Base-by-base conservation (phyloP, 2,113 vertebrate species). In the Phyllopteryx taeniolatus region DNA sequence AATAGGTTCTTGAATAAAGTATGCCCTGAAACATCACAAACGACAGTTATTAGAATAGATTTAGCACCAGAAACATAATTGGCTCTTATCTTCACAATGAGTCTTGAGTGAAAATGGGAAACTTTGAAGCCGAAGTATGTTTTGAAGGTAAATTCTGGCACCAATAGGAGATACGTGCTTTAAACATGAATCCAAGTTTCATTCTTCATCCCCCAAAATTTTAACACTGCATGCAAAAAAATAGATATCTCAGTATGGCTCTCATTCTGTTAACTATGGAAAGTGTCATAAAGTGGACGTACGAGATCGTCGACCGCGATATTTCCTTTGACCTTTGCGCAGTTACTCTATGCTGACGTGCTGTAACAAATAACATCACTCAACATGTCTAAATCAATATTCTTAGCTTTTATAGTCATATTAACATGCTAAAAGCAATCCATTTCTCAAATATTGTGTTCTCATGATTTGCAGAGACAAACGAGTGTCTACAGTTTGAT, bases 401-500 rank as follows among this genome's bases (percentile, higher is more conserved):
- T 22, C 53, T 22, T 20, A 0, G 17, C 17, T 17, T 17, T 8
- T 17, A 20, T 19, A 14, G 49, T 51, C 17, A 8, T 4, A 17
- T 46, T 46, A 46, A 12, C 20, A 56, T 56, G n/a, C 31, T 22
- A 12, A 56, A 56, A 56, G 56, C 56, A 15, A 31, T 1, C 56
- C 1, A 17, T 59, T 19, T 61, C 7, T 61, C 31, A 33, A 27
- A 27, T 27, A 53, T 39, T 54, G 27, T 5, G 53, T 17, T 69
- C 19, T 70, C 22, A 82, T 42, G 71, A 67, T 67, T 80, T 89
- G 68, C 67, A 99, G 97, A 99, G 85, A 87, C 95, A 76, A 96
- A 99, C 86, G 98, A 99, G 84, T 99, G 98, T 79, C 93, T 96
- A 79, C 87, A 95, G 39, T 96, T 97, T 92, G 96, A 96, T 72